These are phyloP conservation scores for Axea sp. DNA, from an alignment of 2,888 invertebrate species.

Conservation along the genomic window DNA sequence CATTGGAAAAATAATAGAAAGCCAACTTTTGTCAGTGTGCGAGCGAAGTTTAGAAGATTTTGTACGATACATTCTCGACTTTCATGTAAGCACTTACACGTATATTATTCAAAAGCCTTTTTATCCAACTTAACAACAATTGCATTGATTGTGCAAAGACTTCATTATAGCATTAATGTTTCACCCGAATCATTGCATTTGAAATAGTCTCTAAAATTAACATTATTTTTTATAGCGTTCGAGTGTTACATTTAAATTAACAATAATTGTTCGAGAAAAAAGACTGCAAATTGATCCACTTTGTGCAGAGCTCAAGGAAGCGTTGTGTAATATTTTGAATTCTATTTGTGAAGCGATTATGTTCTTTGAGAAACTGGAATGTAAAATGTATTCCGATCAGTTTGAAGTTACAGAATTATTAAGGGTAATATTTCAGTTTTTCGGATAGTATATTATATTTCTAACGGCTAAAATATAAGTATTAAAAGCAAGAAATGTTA, in stretches of 20 bases:
- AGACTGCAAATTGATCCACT: slow-evolving; percentile 86
- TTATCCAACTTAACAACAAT: slow-evolving; percentile 14
- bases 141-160: slow-evolving; percentile 2
- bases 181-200: not conserved
- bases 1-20: slow-evolving; percentile 92
- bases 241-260: slow-evolving; percentile 82
- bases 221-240: slow-evolving; percentile 32
- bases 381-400: slow-evolving; percentile 86
- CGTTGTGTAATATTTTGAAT: slow-evolving; percentile 86
- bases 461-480: too few relatives aligned
- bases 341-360: slow-evolving; percentile 87
- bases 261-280: slow-evolving; percentile 82
- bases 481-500: too few relatives aligned
- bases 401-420: slow-evolving; percentile 65
- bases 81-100: slow-evolving; percentile 81
- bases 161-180: slow-evolving; percentile 15
- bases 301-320: slow-evolving; percentile 87
- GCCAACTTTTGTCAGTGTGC: slow-evolving; percentile 90
- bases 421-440: slow-evolving; percentile 55
- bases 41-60: slow-evolving; percentile 89
- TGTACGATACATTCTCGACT: slow-evolving; percentile 87
- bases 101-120: slow-evolving; percentile 18
- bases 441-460: too few relatives aligned
- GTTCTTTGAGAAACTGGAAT: slow-evolving; percentile 89
- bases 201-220: slow-evolving; percentile 25